A percentile compares a stretch with the other conserved stretches of the same genome.
Conservation (phyloP, 2,888 invertebrate genomes). For the Lissonota sp. region DNA sequence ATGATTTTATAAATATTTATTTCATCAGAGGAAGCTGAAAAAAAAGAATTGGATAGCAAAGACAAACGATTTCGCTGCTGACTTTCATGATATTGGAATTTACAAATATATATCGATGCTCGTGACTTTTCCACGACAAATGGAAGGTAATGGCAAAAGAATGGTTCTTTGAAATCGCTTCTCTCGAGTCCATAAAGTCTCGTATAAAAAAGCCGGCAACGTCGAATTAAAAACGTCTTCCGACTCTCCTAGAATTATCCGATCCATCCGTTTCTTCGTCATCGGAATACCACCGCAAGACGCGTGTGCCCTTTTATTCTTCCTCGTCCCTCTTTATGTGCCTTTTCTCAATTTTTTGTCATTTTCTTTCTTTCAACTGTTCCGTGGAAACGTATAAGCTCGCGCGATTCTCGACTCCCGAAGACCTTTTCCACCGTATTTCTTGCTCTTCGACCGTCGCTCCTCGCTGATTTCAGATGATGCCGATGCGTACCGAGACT, state of each 20-base stretch:
- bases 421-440: conserved; percentile 27
- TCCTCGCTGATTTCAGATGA: conserved; percentile 11
- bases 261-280: conserved; percentile 42
- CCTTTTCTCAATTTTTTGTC: neutral
- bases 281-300: conserved; percentile 50
- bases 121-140: too few relatives aligned
- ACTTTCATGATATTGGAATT: too few relatives aligned
- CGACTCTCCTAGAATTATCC: conserved; percentile 21
- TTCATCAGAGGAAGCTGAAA: too few relatives aligned
- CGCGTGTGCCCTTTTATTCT: conserved; percentile 44
- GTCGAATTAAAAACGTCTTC: conserved; percentile 28
- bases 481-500: conserved; percentile 23
- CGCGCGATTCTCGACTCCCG: neutral
- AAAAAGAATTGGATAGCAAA: too few relatives aligned
- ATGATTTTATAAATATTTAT: too few relatives aligned
- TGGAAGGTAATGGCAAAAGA: too few relatives aligned
- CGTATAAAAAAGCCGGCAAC: neutral
- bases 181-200: too few relatives aligned
- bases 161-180: too few relatives aligned
- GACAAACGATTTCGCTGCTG: too few relatives aligned
- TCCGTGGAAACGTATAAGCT: conserved; percentile 23
- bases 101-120: too few relatives aligned
- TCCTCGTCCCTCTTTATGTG: conserved; percentile 30
- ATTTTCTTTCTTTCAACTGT: conserved; percentile 8
- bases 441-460: conserved; percentile 15